Conservation (phyloP, 2,888 invertebrate genomes). For the Barypeithes pellucidus region DNA sequence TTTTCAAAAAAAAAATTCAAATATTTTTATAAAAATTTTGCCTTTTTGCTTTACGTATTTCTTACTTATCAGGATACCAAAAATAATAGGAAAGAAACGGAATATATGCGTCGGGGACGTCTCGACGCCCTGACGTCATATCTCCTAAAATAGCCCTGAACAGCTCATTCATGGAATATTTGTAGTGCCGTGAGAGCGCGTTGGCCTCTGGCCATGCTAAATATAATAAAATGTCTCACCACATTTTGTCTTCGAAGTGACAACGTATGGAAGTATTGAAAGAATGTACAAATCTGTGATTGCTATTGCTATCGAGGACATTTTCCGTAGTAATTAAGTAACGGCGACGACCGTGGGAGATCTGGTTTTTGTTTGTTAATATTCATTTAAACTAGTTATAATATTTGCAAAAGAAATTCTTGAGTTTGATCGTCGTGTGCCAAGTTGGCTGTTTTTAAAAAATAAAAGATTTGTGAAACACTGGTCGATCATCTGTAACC, state of each 20-base stretch:
- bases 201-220: conserved; percentile 25
- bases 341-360: conserved; percentile 3
- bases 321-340: conserved; percentile 15
- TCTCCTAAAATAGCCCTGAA: conserved; percentile 25
- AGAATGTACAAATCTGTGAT: conserved; percentile 10
- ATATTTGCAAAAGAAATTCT: no score
- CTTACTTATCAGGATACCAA: not conserved
- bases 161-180: conserved; percentile 43
- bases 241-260: conserved; percentile 8
- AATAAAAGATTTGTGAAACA: no score
- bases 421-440: no score
- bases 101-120: conserved; percentile 31
- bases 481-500: no score
- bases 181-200: conserved; percentile 30
- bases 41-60: not conserved
- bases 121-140: conserved; percentile 40
- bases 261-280: conserved; percentile 17
- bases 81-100: not conserved
- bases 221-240: conserved; percentile 25
- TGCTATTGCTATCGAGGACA: conserved; percentile 6
- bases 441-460: no score
- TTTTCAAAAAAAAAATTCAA: no score
- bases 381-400: no score
- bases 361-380: not conserved
- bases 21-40: conserved; percentile 10